Percentiles rank a stretch among this genome's conserved stretches.
These are phyloP conservation scores for Elephantulus edwardii DNA, from an alignment of 2,113 vertebrate species.

Conservation along the genomic window DNA sequence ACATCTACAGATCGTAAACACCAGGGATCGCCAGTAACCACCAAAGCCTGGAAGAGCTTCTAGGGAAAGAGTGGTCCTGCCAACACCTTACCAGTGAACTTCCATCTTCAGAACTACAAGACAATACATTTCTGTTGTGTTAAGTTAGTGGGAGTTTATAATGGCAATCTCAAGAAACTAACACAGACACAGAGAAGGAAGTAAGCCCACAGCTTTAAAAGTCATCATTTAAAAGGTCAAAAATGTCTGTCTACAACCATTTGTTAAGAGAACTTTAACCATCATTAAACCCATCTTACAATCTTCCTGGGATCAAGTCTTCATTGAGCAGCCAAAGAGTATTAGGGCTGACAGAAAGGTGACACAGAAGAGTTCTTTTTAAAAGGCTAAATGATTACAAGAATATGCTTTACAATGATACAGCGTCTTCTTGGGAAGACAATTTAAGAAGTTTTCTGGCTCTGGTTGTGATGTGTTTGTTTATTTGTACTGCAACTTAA, in stretches of 20 bases:
- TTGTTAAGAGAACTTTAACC: not conserved
- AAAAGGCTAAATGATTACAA: not conserved
- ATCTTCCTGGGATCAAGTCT: not conserved
- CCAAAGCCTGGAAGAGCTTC: not conserved
- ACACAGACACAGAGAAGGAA: not conserved
- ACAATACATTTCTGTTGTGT: not conserved
- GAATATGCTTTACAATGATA: too few species aligned
- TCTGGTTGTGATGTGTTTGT: not conserved
- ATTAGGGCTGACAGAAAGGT: not conserved
- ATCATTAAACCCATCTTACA: rapidly evolving
- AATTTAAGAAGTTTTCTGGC: not conserved
- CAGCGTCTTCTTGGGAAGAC: not conserved
- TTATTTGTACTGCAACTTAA: not conserved
- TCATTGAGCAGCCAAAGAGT: not conserved
- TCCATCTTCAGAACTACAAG: not conserved
- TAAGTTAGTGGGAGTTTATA: not conserved
- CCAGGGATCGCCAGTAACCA: not conserved
- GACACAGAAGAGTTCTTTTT: not conserved
- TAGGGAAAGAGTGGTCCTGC: not conserved
- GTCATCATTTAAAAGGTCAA: not conserved
- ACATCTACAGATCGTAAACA: too few species aligned
- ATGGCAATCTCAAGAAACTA: not conserved
- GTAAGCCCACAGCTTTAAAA: not conserved
- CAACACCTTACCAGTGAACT: not conserved
- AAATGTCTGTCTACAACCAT: not conserved